These are phyloP conservation scores for Propsilocerus akamusi DNA, from an alignment of 1,140 invertebrate genomes.

Conservation along the genomic window DNA sequence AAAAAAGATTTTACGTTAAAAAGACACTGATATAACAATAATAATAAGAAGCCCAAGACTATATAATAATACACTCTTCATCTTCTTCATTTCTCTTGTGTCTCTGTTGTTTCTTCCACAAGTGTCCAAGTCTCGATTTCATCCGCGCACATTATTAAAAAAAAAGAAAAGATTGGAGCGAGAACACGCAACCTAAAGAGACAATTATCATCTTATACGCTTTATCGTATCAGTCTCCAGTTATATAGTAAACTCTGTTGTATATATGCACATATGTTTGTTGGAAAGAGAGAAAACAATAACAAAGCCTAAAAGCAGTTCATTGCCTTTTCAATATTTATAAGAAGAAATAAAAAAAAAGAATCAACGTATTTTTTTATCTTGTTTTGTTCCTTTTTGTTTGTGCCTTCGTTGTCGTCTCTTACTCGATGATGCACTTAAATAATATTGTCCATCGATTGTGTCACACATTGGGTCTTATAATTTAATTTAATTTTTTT, in stretches of 20 bases:
- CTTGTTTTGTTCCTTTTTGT: neutral
- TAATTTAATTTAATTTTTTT: no score
- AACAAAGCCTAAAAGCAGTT: constrained; percentile 3
- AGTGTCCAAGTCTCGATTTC: constrained; percentile 2
- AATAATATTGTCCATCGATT: no score
- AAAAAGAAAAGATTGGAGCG: no score
- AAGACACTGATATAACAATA: neutral
- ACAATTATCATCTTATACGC: neutral
- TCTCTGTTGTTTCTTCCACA: neutral
- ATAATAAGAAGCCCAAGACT: neutral
- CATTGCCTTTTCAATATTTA: neutral
- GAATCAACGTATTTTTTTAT: constrained; percentile 2
- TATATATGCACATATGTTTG: no score
- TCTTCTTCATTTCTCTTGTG: neutral
- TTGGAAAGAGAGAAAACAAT: neutral
- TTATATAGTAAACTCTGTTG: no score
- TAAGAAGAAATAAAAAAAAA: neutral
- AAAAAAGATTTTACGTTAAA: neutral
- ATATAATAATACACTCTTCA: neutral
- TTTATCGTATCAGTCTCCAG: no score
- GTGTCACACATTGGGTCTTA: no score
- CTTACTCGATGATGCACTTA: no score
- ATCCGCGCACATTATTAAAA: no score
- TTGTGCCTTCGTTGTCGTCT: neutral
- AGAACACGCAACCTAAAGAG: neutral